Evolutionary conservation across 2,113 vertebrate species (phyloP), one percentile per base, ranked within the genome.

Genomic region (Cottus gobio): DNA sequence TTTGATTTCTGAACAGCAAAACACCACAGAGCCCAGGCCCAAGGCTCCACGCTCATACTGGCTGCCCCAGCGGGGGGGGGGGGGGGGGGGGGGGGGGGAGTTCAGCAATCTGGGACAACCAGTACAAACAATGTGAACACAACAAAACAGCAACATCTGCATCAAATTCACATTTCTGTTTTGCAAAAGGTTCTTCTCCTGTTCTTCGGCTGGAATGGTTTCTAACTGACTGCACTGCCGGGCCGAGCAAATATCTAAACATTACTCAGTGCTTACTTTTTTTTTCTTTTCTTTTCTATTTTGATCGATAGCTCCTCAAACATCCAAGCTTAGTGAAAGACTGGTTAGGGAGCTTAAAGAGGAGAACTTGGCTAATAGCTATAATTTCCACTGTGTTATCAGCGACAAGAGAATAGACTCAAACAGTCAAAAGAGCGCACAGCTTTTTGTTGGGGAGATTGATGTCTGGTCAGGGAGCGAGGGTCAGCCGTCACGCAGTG

Each of bases 1-100:
- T 86, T 83, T 85, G 76, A 68, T 70, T 82, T 75, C 56, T 69
- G 34, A 62, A 60, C 50, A 80, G 75, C 65, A 72, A 28, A 77
- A 77, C 4, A 76, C 75, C 73, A 42, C 82, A 86, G 69, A 80
- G 71, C 70, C 64, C 81, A n/a, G 62, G 63, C 79, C 71, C 36
- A 50, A 60, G 80, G 81, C 85, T 77, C 70, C 61, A 28, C 82
- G 91, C 70, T 91, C 79, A 79, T 75, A 89, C 72, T 64, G 85
- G 85, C 79, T 86, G 71, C 37, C 76, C 50, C 67, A 61, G 75
- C 80, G 65, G 82, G 79, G 81, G 79, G 66, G 60, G 34, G 34
- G n/a, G 65, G 82, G 79, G 81, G 79, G 66, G 60, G 34, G 34
- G 65, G 82, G 79, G 81, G 79, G 66, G 60, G 34, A 5, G 69